phyloP scores from a whole-genome alignment of 2,888 invertebrate species.

The Phymatocera aterrima region DNA sequence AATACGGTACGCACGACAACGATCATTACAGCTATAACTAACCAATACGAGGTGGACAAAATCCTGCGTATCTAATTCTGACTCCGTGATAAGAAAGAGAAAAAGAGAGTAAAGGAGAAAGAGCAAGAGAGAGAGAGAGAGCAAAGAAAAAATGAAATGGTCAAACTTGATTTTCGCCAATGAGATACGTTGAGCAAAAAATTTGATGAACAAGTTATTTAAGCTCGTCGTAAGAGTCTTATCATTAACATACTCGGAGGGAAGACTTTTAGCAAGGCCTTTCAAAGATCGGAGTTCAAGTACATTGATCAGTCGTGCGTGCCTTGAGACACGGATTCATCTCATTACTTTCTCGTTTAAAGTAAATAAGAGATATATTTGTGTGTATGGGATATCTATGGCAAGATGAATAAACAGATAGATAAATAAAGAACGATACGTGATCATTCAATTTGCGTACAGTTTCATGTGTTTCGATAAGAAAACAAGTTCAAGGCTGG shows the following conservation, averaged over 20 bases:
- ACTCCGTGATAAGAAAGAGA: no score
- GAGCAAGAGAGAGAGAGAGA: no score
- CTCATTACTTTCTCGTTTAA: neutral
- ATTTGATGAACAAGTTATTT: no score
- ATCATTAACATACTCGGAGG: neutral
- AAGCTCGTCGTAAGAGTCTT: neutral
- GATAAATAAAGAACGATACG: neutral
- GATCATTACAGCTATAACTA: no score
- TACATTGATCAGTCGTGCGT: neutral
- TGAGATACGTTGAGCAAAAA: no score
- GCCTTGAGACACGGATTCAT: neutral
- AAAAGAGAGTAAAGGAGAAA: no score
- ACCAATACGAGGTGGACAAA: no score
- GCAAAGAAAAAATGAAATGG: no score
- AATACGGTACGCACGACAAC: no score
- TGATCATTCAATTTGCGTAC: no score
- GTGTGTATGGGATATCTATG: slow-evolving; percentile 50
- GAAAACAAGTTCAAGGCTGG: neutral
- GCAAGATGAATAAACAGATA: slow-evolving; percentile 44
- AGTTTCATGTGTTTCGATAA: no score
- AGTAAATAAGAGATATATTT: neutral
- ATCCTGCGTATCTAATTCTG: no score
- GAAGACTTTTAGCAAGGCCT: slow-evolving; percentile 6
- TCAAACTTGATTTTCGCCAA: neutral
- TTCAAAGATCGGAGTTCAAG: slow-evolving; percentile 22